A percentile compares a stretch with the other conserved stretches of the same genome.
Conservation (phyloP, 2,888 invertebrate genomes). For the Caenorhabditis auriculariae region DNA sequence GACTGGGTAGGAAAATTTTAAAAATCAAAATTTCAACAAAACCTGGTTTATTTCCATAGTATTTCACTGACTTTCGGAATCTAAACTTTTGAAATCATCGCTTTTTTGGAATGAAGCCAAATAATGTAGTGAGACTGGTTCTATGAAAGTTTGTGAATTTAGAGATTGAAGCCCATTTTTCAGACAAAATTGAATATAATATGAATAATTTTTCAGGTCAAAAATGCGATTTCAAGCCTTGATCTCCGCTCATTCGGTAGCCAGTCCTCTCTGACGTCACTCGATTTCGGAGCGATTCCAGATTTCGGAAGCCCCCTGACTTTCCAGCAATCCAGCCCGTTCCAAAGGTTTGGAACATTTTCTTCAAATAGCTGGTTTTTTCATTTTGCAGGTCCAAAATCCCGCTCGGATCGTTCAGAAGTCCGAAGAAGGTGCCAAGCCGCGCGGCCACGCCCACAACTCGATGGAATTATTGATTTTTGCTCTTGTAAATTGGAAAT, state of each 20-base stretch:
- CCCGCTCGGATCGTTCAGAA: slow-evolving; percentile 33
- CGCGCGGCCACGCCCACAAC: slow-evolving; percentile 18
- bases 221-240: slow-evolving; percentile 35
- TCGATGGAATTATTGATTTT: no score
- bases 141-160: no score
- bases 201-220: slow-evolving; percentile 23
- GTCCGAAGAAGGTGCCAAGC: slow-evolving; percentile 26
- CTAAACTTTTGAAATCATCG: no score
- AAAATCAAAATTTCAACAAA: no score
- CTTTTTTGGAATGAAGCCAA: not conserved
- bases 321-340: slow-evolving; percentile 27
- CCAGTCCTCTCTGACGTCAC: slow-evolving; percentile 35
- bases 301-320: slow-evolving; percentile 41
- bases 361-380: not conserved
- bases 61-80: no score
- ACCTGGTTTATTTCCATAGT: no score
- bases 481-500: no score
- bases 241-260: slow-evolving; percentile 44
- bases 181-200: no score
- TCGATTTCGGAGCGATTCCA: slow-evolving; percentile 35
- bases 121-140: no score
- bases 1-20: no score
- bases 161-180: no score
- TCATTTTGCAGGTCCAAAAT: slow-evolving; percentile 12
- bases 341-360: slow-evolving; percentile 6